These are phyloP conservation scores for Stegophylla sp. DNA, from an alignment of 2,888 invertebrate species.

Conservation along the genomic window DNA sequence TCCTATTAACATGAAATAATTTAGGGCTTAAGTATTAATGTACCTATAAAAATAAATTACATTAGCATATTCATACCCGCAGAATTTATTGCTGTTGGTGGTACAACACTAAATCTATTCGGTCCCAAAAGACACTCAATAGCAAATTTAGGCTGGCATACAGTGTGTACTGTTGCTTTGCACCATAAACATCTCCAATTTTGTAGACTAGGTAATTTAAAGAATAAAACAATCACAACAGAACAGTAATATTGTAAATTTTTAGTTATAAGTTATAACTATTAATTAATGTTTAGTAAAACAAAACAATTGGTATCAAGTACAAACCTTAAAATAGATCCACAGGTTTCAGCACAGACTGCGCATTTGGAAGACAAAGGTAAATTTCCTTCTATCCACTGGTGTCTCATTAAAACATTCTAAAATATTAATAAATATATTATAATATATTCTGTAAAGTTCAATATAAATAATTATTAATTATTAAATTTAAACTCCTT, in stretches of 20 bases:
- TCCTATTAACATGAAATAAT: slow-evolving; percentile 65
- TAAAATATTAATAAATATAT: slow-evolving; percentile 48
- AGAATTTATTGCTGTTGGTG: slow-evolving; percentile 90
- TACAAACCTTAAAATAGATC: slow-evolving; percentile 84
- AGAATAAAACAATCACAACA: slow-evolving; percentile 23
- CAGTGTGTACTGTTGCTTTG: slow-evolving; percentile 87
- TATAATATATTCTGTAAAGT: not conserved
- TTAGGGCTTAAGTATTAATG: slow-evolving; percentile 27
- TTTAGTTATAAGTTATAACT: slow-evolving; percentile 1
- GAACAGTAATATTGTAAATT: not conserved
- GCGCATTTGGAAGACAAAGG: slow-evolving; percentile 92
- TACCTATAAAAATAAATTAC: not conserved
- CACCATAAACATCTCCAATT: slow-evolving; percentile 99
- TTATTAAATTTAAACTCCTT: too few relatives aligned
- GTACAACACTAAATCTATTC: slow-evolving; percentile 89
- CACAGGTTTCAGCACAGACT: slow-evolving; percentile 94
- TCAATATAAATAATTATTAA: not conserved
- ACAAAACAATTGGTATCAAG: not conserved
- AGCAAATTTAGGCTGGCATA: slow-evolving; percentile 81
- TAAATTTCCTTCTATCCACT: slow-evolving; percentile 97
- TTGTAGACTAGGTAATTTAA: slow-evolving; percentile 76
- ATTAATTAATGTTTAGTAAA: slow-evolving; percentile 22
- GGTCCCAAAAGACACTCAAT: slow-evolving; percentile 86
- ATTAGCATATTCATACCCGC: slow-evolving; percentile 69
- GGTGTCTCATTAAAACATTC: slow-evolving; percentile 84